Conservation (phyloP, 2,797 vertebrate genomes). For the Sternarchorhynchus goeldii region DNA sequence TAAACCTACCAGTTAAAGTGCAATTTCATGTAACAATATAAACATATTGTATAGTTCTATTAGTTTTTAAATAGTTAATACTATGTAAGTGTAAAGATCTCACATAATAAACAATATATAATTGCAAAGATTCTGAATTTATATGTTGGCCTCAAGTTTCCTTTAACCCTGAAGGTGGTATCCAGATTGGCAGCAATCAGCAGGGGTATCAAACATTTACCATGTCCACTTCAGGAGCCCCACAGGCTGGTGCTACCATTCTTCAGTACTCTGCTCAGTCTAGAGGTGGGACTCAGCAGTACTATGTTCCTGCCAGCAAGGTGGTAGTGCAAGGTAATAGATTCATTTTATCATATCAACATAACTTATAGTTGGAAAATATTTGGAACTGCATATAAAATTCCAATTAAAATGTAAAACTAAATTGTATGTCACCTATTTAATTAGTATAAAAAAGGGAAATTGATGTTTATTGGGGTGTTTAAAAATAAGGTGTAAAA, state of each 20-base stretch:
- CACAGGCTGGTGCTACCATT: conserved; percentile 22
- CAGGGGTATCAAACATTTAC: conserved; percentile 13
- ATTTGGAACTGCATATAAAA: too few species aligned
- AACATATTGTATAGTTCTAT: neutral
- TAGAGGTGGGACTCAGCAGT: neutral
- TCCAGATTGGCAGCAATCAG: conserved; percentile 6
- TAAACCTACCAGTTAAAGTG: neutral
- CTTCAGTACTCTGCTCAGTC: conserved; percentile 10
- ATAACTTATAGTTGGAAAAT: too few species aligned
- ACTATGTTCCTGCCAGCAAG: neutral
- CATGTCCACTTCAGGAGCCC: neutral
- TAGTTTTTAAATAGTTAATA: neutral
- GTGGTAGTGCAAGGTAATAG: conserved; percentile 23
- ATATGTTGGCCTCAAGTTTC: conserved; percentile 31
- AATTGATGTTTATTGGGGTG: too few species aligned
- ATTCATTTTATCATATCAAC: too few species aligned
- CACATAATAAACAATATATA: too few species aligned
- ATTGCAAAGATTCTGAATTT: neutral
- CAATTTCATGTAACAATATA: neutral
- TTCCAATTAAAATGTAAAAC: too few species aligned
- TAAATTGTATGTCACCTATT: too few species aligned
- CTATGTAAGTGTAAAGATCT: too few species aligned
- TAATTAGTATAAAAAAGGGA: too few species aligned
- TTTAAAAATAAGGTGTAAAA: too few species aligned
- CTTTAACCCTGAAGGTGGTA: neutral